Base-by-base conservation (phyloP, 2,113 vertebrate species). In the Acanthisitta chloris region DNA sequence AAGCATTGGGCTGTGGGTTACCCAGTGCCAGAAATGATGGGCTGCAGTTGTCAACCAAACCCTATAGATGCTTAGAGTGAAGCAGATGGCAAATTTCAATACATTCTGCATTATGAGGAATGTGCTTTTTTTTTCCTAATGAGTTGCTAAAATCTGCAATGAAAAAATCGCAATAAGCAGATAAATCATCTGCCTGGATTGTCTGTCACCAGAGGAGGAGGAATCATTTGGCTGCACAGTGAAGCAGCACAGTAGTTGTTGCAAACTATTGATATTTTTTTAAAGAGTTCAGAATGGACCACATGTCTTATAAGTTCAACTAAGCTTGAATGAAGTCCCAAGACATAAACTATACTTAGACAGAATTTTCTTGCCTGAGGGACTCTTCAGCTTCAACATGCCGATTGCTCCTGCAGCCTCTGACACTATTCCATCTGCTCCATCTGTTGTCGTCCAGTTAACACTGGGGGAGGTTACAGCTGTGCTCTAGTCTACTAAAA, bases 11-110 rank as follows among this genome's bases (percentile, higher is more conserved):
- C 61, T 85, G 38, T 79, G 45, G 40, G 57, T 80, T 87, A 86
- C 24, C 45, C 34, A 74, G 15, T 48, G n/a, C 26, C 52, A 87
- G 55, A 92, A 97, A 43, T 38, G 81, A 96, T 59, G 57, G n/a
- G 42, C 49, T 95, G 49, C 81, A 90, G 83, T 89, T 81, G 93
- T 72, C 86, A 90, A 78, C 65, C 81, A 95, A 93, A 84, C 31
- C 72, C 57, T 96, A 69, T 57, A 46, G 65, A 89, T 81, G 70
- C 71, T 74, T 72, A 59, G 20, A 96, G n/a, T 64, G 86, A 64
- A 96, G 46, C 96, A 97, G 95, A 98, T 96, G 95, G 92, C 48
- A 42, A 76, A 78, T 94, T 96, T 97, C 77, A 95, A 80, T 96
- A 88, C 54, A 92, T 71, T 91, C 73, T 33, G 61, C 61, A 70